Base-by-base conservation (phyloP, 1,140 invertebrate genomes). In the Micrasema minimum region DNA sequence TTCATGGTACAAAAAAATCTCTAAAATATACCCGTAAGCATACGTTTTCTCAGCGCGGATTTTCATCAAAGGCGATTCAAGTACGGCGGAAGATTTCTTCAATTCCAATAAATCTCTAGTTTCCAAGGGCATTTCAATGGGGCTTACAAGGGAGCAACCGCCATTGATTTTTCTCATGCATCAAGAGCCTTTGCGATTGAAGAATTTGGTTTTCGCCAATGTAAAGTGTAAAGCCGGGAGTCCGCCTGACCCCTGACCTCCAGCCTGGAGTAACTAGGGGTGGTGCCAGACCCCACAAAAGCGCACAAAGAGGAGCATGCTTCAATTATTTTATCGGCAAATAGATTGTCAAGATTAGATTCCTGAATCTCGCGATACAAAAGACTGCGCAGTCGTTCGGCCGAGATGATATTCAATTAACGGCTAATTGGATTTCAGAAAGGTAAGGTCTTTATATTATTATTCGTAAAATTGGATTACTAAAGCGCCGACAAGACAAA, bases 281-380 rank as follows among this genome's bases (percentile, higher is more conserved):
- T 18, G 37, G 14, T n/a, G 20, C 38, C 7, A 45, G n/a, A 43
- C 57, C 41, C 59, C 16, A 46, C 41, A 45, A 62, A 59, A 62
- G 59, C 43, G 20, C 41, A 62, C 59, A 62, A 62, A 62, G 59
- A 62, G 45, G 45, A 11, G 16, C 59, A 43, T 62, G 59, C 59
- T 62, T 62, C 59, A 62, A 62, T 62, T 62, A 62, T 62, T 62
- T 62, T 31, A 62, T 62, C 59, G 59, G 22, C 16, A 61, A 61
- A 61, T 43, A 61, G 59, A 62, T 18, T 43, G 37, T 23, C 41
- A 46, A 62, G 59, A 62, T 62, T 62, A 38, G 14, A 62, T 62
- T 62, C 59, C 59, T 10, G 20, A 51, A 51, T 51, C 48, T 23
- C 14, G 9, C 48, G 53, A 57, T 57, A 57, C 53, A 57, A 57